phyloP scores from a whole-genome alignment of 2,888 invertebrate genomes.

The Serripes groenlandicus region DNA sequence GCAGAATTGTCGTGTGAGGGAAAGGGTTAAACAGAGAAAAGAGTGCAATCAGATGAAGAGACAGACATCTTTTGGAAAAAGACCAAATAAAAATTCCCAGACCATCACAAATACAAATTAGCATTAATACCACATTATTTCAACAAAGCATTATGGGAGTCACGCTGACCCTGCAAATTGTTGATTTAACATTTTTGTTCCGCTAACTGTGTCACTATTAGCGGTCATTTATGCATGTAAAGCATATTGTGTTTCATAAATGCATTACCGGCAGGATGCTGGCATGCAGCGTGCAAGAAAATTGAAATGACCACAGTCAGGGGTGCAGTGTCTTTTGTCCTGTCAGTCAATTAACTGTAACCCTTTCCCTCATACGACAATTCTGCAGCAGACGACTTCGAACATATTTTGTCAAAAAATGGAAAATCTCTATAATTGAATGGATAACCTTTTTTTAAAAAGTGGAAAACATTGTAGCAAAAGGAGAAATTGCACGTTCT shows the following conservation, averaged over 20 bases:
- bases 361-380: background rate
- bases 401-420: too few relatives aligned
- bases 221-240: conserved; percentile 15
- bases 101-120: conserved; percentile 16
- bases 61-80: too few relatives aligned
- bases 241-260: conserved; percentile 21
- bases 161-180: conserved; percentile 43
- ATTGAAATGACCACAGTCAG: conserved; percentile 17
- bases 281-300: conserved; percentile 4
- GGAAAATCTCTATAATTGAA: too few relatives aligned
- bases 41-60: too few relatives aligned
- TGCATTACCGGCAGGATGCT: background rate
- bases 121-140: conserved; percentile 14
- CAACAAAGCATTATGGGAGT: conserved; percentile 11
- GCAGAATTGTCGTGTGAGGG: too few relatives aligned
- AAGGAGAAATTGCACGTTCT: too few relatives aligned
- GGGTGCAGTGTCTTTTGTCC: conserved; percentile 1
- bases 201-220: background rate
- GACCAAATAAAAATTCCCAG: too few relatives aligned
- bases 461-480: too few relatives aligned
- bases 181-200: conserved; percentile 56
- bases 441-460: too few relatives aligned
- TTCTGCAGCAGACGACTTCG: too few relatives aligned
- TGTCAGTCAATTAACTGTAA: background rate
- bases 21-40: too few relatives aligned